phyloP scores from a whole-genome alignment of 2,113 vertebrate genomes.

The Tragelaphus buxtoni region DNA sequence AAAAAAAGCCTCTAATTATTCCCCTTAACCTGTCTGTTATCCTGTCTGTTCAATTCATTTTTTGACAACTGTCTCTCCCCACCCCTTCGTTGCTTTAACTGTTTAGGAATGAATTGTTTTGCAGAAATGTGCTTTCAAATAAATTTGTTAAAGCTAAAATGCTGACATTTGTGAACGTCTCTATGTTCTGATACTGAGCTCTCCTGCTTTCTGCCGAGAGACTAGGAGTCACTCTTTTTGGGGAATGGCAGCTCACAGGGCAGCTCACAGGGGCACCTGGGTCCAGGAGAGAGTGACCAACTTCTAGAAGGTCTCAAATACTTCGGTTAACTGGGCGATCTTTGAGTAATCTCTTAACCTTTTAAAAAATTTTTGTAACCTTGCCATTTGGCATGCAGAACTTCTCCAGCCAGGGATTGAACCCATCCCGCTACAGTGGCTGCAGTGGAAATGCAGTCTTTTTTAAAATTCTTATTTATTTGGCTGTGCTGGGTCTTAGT shows the following conservation, averaged over 20 bases:
- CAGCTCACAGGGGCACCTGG: not conserved
- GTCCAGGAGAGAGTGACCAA: not conserved
- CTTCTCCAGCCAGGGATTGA: not conserved
- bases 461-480: not conserved
- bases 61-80: slow-evolving; percentile 55
- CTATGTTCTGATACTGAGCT: slow-evolving; percentile 3
- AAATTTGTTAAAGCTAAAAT: slow-evolving; percentile 68
- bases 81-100: slow-evolving; percentile 24
- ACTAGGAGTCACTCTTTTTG: not conserved
- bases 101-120: slow-evolving; percentile 73
- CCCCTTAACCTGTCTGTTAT: slow-evolving; percentile 71
- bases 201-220: not conserved
- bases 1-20: slow-evolving; percentile 69
- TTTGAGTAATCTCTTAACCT: not conserved
- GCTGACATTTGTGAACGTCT: slow-evolving; percentile 55
- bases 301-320: not conserved
- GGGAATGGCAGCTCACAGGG: not conserved
- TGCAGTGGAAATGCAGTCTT: not conserved
- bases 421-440: not conserved
- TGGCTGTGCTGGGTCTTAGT: not conserved
- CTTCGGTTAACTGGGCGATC: not conserved
- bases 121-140: slow-evolving; percentile 70
- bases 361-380: not conserved
- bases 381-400: not conserved
- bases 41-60: slow-evolving; percentile 59